Percentiles rank a stretch among this genome's conserved stretches.
phyloP scores from a whole-genome alignment of 92 coral and sea anemone genomes.

The Galaxea fascicularis region DNA sequence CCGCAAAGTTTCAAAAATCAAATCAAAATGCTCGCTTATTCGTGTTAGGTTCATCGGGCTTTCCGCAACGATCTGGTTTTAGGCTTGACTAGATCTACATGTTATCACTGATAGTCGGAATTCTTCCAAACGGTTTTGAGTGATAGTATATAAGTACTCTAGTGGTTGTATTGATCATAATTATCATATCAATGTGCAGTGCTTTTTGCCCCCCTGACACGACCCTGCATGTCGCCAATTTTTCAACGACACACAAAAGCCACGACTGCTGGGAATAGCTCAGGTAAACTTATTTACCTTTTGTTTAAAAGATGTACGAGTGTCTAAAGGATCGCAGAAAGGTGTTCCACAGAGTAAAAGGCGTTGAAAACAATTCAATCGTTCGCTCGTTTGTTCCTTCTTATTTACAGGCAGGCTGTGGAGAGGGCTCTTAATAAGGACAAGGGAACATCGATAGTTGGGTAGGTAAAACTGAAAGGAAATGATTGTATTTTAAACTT shows the following conservation, averaged over 20 bases:
- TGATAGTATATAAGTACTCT: too few species aligned
- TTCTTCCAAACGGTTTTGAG: constrained; percentile 1
- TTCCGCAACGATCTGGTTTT: background rate
- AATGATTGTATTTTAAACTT: background rate
- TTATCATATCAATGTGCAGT: background rate
- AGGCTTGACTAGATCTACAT: background rate
- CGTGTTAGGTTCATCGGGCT: too few species aligned
- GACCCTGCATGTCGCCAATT: constrained; percentile 12
- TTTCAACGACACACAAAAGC: constrained; percentile 4
- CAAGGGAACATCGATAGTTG: background rate
- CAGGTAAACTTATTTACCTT: too few species aligned
- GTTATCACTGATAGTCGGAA: background rate
- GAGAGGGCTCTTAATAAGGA: background rate
- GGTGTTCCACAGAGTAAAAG: background rate
- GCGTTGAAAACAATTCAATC: background rate
- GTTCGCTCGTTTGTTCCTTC: too few species aligned
- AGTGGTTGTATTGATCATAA: background rate
- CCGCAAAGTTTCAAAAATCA: too few species aligned
- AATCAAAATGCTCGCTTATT: too few species aligned
- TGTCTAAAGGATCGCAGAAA: too few species aligned
- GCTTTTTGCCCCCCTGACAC: constrained; percentile 11
- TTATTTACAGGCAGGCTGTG: too few species aligned
- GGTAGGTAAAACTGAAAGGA: background rate
- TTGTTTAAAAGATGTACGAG: too few species aligned
- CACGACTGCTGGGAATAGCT: background rate